Conservation (phyloP, 1,140 invertebrate species). For the Drosophila nasuta region DNA sequence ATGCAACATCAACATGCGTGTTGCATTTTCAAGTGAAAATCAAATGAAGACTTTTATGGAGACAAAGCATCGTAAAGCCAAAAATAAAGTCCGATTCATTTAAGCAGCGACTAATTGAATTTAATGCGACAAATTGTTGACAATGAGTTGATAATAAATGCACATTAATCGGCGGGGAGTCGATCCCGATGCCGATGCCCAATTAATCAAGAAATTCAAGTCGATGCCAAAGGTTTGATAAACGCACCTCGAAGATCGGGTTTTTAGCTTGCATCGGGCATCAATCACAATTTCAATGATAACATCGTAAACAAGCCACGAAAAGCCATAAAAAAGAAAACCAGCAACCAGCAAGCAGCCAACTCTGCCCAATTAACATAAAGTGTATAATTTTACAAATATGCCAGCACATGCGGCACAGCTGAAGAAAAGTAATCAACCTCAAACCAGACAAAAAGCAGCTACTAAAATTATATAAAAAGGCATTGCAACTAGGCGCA, state of each 20-base stretch:
- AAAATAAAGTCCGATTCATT: conserved; percentile 22
- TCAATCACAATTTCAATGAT: conserved; percentile 71
- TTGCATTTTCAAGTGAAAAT: conserved; percentile 64
- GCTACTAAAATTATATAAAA: conserved; percentile 42
- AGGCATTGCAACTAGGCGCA: conserved; percentile 42
- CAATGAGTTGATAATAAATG: conserved; percentile 25
- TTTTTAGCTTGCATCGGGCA: conserved; percentile 18
- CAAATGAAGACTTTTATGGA: conserved; percentile 57
- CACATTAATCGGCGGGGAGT: conserved; percentile 9
- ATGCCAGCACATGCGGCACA: conserved; percentile 28
- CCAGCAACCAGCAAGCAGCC: background rate
- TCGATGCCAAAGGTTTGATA: conserved; percentile 58
- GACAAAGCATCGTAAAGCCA: conserved; percentile 28
- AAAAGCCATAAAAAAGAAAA: conserved; percentile 42
- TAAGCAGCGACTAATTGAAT: conserved; percentile 37
- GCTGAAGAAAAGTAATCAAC: conserved; percentile 24
- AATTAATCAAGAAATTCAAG: conserved; percentile 47
- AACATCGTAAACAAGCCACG: conserved; percentile 61
- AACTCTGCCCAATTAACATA: conserved; percentile 48
- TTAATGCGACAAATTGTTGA: conserved; percentile 51
- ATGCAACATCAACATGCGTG: conserved; percentile 36
- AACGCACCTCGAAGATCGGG: conserved; percentile 8
- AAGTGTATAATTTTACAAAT: conserved; percentile 57
- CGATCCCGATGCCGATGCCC: background rate
- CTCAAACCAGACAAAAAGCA: conserved; percentile 2